A percentile compares a stretch with the other conserved stretches of the same genome.
These are phyloP conservation scores for Scopus umbretta DNA, from an alignment of 2,113 vertebrate genomes.

Conservation along the genomic window DNA sequence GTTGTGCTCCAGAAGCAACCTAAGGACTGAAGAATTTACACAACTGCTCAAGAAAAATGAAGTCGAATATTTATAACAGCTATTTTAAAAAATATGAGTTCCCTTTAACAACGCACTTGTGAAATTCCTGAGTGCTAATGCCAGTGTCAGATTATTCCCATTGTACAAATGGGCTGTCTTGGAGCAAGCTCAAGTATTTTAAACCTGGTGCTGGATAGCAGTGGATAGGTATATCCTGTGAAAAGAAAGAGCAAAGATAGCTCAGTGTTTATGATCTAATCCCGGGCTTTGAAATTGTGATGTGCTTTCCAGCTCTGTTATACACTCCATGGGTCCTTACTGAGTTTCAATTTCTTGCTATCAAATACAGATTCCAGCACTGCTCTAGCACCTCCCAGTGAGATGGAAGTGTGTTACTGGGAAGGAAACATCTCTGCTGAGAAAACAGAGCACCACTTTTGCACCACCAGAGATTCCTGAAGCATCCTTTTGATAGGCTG, in stretches of 20 bases:
- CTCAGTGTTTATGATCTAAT: background rate
- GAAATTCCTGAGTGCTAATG: background rate
- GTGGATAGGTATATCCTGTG: background rate
- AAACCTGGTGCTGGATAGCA: background rate
- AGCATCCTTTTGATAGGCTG: background rate
- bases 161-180: background rate
- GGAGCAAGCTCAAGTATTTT: background rate
- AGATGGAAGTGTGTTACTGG: background rate
- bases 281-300: background rate
- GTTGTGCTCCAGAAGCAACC: background rate
- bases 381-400: background rate
- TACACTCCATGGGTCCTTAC: rapidly evolving
- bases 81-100: background rate
- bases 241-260: background rate
- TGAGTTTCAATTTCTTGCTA: background rate
- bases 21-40: background rate
- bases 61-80: background rate
- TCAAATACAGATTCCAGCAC: background rate
- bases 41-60: background rate
- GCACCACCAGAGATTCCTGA: background rate
- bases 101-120: background rate
- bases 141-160: background rate
- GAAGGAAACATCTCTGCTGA: background rate
- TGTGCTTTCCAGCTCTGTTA: background rate
- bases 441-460: background rate